A percentile compares a stretch with the other conserved stretches of the same genome.
Evolutionary conservation across 1,140 invertebrate species (phyloP).

Genomic region (Homarus americanus): DNA sequence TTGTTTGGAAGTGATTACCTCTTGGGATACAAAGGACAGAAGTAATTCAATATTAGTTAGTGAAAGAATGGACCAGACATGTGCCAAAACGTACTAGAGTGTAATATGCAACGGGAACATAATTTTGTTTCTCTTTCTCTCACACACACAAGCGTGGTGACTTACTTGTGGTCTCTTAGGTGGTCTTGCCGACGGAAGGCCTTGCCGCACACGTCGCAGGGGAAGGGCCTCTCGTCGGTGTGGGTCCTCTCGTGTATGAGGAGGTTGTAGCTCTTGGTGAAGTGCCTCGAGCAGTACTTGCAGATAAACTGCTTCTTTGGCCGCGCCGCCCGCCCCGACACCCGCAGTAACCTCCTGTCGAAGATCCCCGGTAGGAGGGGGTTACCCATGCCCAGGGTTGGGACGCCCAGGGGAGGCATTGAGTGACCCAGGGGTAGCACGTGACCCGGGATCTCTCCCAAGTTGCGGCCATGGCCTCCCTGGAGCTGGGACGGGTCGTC

Average conservation of each 20-base stretch:
- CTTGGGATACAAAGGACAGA: too few relatives aligned
- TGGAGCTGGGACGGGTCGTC: conserved; percentile 65
- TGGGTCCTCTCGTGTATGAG: conserved; percentile 86
- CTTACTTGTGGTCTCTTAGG: conserved; percentile 95
- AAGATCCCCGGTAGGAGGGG: conserved; percentile 71
- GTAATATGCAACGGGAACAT: too few relatives aligned
- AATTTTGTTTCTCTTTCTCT: too few relatives aligned
- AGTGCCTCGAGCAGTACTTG: conserved; percentile 97
- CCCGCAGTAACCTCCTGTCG: conserved; percentile 57
- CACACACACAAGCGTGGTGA: too few relatives aligned
- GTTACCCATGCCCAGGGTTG: conserved; percentile 50
- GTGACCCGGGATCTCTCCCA: conserved; percentile 33
- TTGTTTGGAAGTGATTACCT: too few relatives aligned
- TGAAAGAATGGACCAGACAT: too few relatives aligned
- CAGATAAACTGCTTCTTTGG: conserved; percentile 99
- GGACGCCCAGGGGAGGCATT: conserved; percentile 55
- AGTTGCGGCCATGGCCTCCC: not conserved
- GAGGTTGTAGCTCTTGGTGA: conserved; percentile 94
- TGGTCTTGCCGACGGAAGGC: conserved; percentile 98
- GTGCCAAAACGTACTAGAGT: too few relatives aligned
- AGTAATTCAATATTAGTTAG: too few relatives aligned
- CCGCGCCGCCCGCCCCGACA: conserved; percentile 83
- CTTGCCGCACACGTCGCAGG: conserved; percentile 98
- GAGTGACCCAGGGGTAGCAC: conserved; percentile 59
- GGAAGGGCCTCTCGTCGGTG: conserved; percentile 98